A percentile compares a stretch with the other conserved stretches of the same genome.
phyloP scores from a whole-genome alignment of 2,113 vertebrate genomes.

The Oenanthe oenanthe region DNA sequence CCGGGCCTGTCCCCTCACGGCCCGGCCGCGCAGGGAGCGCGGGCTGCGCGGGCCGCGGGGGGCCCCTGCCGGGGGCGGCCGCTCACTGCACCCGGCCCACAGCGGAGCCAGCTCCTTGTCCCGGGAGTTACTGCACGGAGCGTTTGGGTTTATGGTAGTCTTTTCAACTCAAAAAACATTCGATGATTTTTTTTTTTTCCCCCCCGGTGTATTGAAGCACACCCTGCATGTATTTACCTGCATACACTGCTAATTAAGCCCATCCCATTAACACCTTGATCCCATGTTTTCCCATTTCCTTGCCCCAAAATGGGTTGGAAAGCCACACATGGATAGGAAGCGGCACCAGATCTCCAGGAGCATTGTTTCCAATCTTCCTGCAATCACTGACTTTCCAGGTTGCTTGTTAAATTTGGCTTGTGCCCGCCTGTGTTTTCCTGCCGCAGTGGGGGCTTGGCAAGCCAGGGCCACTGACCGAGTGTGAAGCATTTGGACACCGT shows the following conservation, averaged over 20 bases:
- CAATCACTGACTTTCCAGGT: background rate
- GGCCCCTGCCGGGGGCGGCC: background rate
- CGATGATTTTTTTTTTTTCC: fast-evolving
- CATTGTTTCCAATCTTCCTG: background rate
- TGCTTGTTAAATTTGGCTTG: conserved; percentile 3
- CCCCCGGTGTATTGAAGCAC: background rate
- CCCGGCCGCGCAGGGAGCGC: background rate
- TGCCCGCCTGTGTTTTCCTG: background rate
- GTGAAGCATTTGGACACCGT: background rate
- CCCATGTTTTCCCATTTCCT: background rate
- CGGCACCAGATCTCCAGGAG: background rate
- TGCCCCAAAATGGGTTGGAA: background rate
- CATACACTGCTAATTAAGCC: background rate
- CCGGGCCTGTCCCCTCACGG: background rate
- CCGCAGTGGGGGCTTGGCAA: background rate
- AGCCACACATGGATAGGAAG: background rate
- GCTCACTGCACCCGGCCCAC: background rate
- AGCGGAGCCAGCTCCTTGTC: fast-evolving
- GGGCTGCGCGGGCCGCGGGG: background rate
- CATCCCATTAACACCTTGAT: background rate
- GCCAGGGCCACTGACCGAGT: fast-evolving
- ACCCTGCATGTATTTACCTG: background rate
- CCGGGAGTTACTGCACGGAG: fast-evolving
- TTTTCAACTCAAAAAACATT: background rate
- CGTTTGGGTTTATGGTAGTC: background rate